Evolutionary conservation across 2,113 vertebrate species (phyloP).

Genomic region (Oreotragus oreotragus): DNA sequence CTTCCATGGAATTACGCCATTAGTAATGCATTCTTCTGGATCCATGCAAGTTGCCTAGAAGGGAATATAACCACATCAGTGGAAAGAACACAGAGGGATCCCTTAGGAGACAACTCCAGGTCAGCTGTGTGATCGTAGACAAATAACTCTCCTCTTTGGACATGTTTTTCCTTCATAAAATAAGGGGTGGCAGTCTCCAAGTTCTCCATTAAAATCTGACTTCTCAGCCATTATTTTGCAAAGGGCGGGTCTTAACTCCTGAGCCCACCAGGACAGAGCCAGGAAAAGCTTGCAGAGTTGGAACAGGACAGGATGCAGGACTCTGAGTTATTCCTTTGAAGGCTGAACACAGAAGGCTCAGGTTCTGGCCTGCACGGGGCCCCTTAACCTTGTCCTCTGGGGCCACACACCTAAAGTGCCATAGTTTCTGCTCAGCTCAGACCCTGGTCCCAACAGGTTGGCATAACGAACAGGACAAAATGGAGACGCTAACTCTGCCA

Average conservation of each 20-base stretch:
- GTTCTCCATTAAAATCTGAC: not conserved
- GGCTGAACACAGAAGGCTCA: not conserved
- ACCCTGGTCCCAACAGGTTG: not conserved
- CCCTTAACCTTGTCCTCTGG: not conserved
- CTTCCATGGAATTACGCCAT: not conserved
- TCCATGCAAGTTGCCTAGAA: not conserved
- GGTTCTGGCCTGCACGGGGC: not conserved
- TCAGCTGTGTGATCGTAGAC: not conserved
- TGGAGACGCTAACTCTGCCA: accelerated
- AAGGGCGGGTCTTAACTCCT: not conserved
- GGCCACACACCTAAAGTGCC: no score
- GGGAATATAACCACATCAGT: not conserved
- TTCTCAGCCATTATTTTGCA: not conserved
- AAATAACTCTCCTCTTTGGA: no score
- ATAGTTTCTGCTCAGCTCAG: not conserved
- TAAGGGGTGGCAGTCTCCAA: not conserved
- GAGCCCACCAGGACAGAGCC: not conserved
- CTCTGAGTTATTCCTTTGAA: not conserved
- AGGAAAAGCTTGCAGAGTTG: not conserved
- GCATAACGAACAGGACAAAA: not conserved
- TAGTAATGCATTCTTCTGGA: not conserved
- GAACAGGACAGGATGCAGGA: no score
- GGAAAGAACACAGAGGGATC: not conserved
- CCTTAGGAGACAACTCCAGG: not conserved
- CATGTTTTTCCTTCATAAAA: not conserved